Evolutionary conservation across 2,888 invertebrate genomes (phyloP).

Genomic region (Parthenolecanium corni): DNA sequence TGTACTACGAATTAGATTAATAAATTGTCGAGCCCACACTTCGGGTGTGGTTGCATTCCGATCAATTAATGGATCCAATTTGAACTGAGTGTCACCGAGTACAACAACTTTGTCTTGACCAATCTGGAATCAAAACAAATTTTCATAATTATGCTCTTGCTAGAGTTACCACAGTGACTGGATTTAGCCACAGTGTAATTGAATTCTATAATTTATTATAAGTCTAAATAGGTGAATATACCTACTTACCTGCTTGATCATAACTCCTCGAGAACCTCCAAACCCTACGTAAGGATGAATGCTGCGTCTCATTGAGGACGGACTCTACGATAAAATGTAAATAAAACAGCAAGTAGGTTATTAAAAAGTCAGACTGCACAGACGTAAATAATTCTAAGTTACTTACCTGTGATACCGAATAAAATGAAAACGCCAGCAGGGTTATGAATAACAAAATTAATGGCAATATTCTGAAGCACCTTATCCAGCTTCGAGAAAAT

Average conservation of each 20-base stretch:
- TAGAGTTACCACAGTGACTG: no score
- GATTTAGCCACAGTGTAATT: no score
- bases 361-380: neutral
- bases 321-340: neutral
- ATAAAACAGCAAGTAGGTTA: neutral
- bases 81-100: slow-evolving; percentile 33
- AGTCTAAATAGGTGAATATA: no score
- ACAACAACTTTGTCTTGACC: neutral
- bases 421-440: slow-evolving; percentile 19
- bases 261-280: slow-evolving; percentile 6
- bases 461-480: slow-evolving; percentile 26
- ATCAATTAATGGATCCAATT: slow-evolving; percentile 36
- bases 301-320: slow-evolving; percentile 7
- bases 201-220: no score
- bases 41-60: slow-evolving; percentile 36
- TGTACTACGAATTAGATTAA: slow-evolving; percentile 33
- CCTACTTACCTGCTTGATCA: slow-evolving; percentile 10
- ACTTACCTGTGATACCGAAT: slow-evolving; percentile 24
- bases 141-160: no score
- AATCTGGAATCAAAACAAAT: no score
- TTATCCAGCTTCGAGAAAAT: slow-evolving; percentile 25
- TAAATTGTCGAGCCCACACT: slow-evolving; percentile 34
- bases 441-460: slow-evolving; percentile 18
- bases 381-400: neutral
- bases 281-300: slow-evolving; percentile 18